Evolutionary conservation across 2,797 vertebrate species (phyloP).

Genomic region (Sebastes nivosus): DNA sequence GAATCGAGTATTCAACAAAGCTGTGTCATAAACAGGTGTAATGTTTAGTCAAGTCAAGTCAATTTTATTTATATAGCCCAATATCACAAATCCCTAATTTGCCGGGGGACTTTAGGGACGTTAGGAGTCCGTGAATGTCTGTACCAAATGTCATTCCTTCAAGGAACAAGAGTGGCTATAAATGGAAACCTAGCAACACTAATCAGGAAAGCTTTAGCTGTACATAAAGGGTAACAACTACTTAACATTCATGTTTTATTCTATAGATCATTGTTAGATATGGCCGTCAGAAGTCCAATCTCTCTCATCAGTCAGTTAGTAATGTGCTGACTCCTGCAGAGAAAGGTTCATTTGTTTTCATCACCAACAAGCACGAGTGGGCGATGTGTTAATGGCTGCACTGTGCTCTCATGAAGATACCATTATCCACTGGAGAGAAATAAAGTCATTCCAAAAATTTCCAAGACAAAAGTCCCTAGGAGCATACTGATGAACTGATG

Average conservation of each 20-base stretch:
- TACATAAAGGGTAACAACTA: neutral
- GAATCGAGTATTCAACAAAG: no score
- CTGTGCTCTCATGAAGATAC: neutral
- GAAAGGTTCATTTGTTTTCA: constrained; percentile 39
- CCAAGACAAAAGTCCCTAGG: neutral
- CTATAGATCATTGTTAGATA: neutral
- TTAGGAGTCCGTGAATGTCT: no score
- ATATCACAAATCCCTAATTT: no score
- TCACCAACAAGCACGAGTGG: constrained; percentile 15
- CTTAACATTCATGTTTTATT: neutral
- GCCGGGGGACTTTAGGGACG: no score
- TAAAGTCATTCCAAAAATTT: neutral
- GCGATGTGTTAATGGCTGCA: constrained; percentile 24
- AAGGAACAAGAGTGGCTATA: neutral
- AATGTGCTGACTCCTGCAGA: constrained; percentile 33
- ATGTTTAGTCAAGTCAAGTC: no score
- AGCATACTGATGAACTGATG: neutral
- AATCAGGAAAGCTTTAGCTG: neutral
- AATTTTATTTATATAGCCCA: no score
- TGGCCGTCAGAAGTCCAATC: neutral
- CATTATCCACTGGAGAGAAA: neutral
- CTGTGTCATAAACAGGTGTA: no score
- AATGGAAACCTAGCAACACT: neutral
- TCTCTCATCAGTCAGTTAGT: neutral
- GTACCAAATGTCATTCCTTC: neutral